phyloP scores from a whole-genome alignment of 2,797 vertebrate genomes.

The Lateolabrax maculatus region DNA sequence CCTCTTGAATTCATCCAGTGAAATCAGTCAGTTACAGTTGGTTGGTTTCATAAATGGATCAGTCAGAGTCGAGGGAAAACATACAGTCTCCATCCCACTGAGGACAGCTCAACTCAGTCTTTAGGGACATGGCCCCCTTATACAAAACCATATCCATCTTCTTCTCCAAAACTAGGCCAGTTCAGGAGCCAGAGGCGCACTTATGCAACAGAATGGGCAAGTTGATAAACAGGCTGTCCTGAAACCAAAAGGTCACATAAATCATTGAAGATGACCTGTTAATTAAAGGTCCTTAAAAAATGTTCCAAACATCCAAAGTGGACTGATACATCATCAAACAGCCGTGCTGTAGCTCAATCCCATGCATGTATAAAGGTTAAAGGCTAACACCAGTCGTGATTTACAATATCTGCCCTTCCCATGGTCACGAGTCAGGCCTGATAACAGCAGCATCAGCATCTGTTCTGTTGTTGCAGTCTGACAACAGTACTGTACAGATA shows the following conservation, averaged over 20 bases:
- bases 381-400: neutral
- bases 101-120: constrained; percentile 22
- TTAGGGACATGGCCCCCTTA: constrained; percentile 38
- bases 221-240: constrained; percentile 12
- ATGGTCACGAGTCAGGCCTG: neutral
- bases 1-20: constrained; percentile 16
- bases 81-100: constrained; percentile 30
- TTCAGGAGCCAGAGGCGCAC: constrained; percentile 18
- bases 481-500: neutral
- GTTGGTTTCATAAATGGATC: constrained; percentile 54
- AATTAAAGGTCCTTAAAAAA: neutral
- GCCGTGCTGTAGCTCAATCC: neutral
- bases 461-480: constrained; percentile 5
- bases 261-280: neutral
- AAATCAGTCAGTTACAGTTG: constrained; percentile 49
- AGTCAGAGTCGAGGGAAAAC: constrained; percentile 26
- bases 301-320: neutral
- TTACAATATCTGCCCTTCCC: neutral
- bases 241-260: constrained; percentile 5
- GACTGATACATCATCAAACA: neutral
- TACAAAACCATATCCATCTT: constrained; percentile 40
- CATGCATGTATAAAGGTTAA: neutral
- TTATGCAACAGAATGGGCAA: neutral
- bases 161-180: constrained; percentile 45
- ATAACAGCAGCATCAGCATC: constrained; percentile 4